phyloP scores from a whole-genome alignment of 2,797 vertebrate species.

The Pteronotus mesoamericanus region DNA sequence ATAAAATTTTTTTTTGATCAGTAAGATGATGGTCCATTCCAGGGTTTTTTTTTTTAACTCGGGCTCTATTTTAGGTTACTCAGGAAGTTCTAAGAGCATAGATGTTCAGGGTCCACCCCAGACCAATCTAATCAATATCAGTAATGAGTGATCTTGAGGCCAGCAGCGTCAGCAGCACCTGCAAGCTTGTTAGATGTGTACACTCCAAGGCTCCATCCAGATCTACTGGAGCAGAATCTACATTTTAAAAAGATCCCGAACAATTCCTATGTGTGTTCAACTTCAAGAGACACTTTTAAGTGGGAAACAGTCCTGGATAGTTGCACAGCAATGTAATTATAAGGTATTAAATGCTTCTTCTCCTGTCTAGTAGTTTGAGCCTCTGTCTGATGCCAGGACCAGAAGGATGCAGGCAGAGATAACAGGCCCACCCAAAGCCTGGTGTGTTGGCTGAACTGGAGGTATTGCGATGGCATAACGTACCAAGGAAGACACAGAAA shows the following conservation, averaged over 20 bases:
- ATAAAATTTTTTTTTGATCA: too few species aligned
- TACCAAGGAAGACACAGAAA: background rate
- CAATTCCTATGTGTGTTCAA: background rate
- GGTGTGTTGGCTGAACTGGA: background rate
- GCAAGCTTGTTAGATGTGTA: background rate
- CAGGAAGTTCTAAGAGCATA: background rate
- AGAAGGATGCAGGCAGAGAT: background rate
- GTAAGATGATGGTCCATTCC: background rate
- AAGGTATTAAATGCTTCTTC: background rate
- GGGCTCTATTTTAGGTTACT: background rate
- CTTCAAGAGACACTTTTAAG: background rate
- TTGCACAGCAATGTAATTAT: background rate
- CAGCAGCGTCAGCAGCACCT: background rate
- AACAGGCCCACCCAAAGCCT: background rate
- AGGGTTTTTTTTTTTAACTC: slow-evolving; percentile 53
- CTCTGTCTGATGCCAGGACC: background rate
- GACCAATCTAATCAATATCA: background rate
- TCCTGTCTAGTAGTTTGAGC: background rate
- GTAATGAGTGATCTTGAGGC: background rate
- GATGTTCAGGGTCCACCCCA: background rate
- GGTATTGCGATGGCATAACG: background rate
- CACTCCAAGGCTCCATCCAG: background rate
- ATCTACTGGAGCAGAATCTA: background rate
- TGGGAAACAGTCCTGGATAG: background rate
- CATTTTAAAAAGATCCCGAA: background rate